Base-by-base conservation (phyloP, 2,113 vertebrate species). In the Oncorhynchus keta region DNA sequence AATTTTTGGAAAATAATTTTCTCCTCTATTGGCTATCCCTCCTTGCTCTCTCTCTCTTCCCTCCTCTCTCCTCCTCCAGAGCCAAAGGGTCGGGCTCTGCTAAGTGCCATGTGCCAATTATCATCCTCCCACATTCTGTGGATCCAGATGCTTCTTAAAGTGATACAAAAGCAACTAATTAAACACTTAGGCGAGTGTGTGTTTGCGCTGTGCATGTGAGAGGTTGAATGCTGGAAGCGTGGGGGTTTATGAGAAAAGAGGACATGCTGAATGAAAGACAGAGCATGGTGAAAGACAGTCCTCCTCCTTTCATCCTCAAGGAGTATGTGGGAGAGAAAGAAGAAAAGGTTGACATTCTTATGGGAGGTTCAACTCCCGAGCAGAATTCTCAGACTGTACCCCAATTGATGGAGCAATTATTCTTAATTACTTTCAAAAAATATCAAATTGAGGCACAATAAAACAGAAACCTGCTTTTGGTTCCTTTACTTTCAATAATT, bases 161-260 rank as follows among this genome's bases (percentile, higher is more conserved):
- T 78, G 48, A 61, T 55, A 79, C 73, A 79, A 80, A 89, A 85
- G 83, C 74, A 68, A 68, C 77, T 69, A 76, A 84, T 89, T 86
- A 85, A 89, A 74, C 59, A 57, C 26, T 75, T 74, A 76, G 57
- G 78, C 14, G 18, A 28, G 18, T 70, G 39, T 71, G 76, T 30
- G 73, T 64, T n/a, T 68, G 48, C 48, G 48, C 51, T 18, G n/a
- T 76, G 79, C 35, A 24, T 68, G 48, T 62, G 28, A 14, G 74
- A 26, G 79, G 81, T 77, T 66, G 75, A 83, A 80, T 26, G 51
- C 71, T 76, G 70, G 68, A 61, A 66, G 39, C 16, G 51, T 70
- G 72, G 0, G 49, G 69, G 66, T 68, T 71, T 76, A 18, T 55
- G 16, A 55, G 12, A 18, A 55, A 55, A 55, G 51, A 73, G 12